phyloP scores from a whole-genome alignment of 2,888 invertebrate species.

The Therioaphis trifolii region DNA sequence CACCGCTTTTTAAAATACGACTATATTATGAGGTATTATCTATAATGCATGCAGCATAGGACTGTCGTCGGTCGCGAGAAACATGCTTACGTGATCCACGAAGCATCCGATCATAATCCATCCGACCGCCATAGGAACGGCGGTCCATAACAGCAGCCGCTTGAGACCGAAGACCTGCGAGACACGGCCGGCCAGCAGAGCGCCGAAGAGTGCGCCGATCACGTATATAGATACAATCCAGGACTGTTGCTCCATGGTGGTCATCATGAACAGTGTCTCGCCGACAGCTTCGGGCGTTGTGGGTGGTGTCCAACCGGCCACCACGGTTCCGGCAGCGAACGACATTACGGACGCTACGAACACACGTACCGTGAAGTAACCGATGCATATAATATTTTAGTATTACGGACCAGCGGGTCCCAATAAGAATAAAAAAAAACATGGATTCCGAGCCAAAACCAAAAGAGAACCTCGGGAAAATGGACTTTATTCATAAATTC shows the following conservation, averaged over 20 bases:
- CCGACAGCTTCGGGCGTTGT: not conserved
- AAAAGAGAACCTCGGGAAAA: no score
- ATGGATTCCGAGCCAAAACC: no score
- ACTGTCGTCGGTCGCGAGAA: no score
- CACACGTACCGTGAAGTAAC: not conserved
- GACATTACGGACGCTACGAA: conserved; percentile 46
- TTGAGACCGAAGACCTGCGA: conserved; percentile 80
- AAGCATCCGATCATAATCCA: conserved; percentile 81
- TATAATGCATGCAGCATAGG: no score
- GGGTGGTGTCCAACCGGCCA: conserved; percentile 32
- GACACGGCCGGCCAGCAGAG: conserved; percentile 68
- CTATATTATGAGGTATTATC: no score
- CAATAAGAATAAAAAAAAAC: no score
- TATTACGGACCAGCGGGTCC: no score
- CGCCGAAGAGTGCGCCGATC: conserved; percentile 77
- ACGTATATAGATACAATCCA: conserved; percentile 80
- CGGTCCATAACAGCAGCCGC: conserved; percentile 75
- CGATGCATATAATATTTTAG: not conserved
- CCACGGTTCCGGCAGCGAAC: conserved; percentile 43
- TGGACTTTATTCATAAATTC: no score
- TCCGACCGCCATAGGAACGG: conserved; percentile 78
- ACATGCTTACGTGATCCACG: conserved; percentile 66
- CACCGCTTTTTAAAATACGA: no score
- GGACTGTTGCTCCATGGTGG: conserved; percentile 72
- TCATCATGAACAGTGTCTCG: conserved; percentile 63